Base-by-base conservation (phyloP, 2,888 invertebrate species). In the Latrodectus elegans region DNA sequence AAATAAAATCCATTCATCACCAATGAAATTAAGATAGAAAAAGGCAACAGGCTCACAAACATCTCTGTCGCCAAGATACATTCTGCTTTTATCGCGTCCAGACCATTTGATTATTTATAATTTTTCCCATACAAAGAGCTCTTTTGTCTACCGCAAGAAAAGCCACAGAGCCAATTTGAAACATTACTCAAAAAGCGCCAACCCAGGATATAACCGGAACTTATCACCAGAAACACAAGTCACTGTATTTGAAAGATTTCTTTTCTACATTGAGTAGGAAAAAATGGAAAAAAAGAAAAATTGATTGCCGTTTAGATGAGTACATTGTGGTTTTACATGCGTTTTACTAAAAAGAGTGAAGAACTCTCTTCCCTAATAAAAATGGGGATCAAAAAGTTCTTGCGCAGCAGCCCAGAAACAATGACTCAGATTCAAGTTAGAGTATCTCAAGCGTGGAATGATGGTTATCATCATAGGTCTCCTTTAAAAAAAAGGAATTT, bases 21-120 rank as follows among this genome's bases (percentile, higher is more conserved):
- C 22, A 81, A 53, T 51, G 9, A 49, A 68, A 68, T 67, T 15
- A 68, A 55, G 11, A 17, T 11, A 49, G 52, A 78, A 67, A 68
- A 64, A 53, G 71, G 60, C 52, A 64, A 52, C 67, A 26, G 38
- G 68, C 55, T 68, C 67, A 82, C 82, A 87, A 87, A 81, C 77
- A 81, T 77, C 77, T 55, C 81, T 87, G 86, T 87, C 86, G 86
- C 81, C 86, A 77, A 81, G 53, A 76, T 51, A 67, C 17, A 65
- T 68, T 76, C 52, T 52, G 26, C 77, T 85, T 82, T 81, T 71
- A 77, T 77, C 72, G 49, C 65, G 15, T 38, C 64, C 17, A 55
- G 53, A 53, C 64, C 51, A 75, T 81, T 67, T 81, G 81, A 87
- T 87, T 87, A 81, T 81, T 87, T 87, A 77, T 81, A 81, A 77